Conservation (phyloP, 2,888 invertebrate species). For the Polyommatus icarus region DNA sequence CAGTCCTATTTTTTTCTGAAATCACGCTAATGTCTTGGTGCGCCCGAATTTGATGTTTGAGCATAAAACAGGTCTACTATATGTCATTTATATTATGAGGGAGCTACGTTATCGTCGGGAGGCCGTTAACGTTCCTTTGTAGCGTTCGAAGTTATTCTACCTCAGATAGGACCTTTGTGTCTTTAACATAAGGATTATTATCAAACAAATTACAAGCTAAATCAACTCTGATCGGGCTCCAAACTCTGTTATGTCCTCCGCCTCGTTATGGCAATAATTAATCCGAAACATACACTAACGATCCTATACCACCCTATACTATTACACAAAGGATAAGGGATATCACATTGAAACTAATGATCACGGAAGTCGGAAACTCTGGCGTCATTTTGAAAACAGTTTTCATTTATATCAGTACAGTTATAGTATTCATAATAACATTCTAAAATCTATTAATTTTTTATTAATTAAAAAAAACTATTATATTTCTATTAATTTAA, state of each 20-base stretch:
- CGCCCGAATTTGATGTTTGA: too few relatives aligned
- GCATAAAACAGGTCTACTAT: background rate
- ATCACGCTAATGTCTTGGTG: too few relatives aligned
- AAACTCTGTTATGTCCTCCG: background rate
- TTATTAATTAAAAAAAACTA: too few relatives aligned
- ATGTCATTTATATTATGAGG: background rate
- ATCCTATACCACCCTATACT: background rate
- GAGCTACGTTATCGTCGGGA: background rate
- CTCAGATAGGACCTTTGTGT: background rate
- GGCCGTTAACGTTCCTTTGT: background rate
- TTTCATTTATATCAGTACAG: background rate
- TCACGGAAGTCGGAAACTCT: background rate
- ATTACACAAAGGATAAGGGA: background rate
- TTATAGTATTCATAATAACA: too few relatives aligned
- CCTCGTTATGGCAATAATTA: slow-evolving; percentile 7
- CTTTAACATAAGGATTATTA: background rate
- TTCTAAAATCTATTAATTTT: too few relatives aligned
- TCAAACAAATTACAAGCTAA: background rate
- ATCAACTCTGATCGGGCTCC: background rate
- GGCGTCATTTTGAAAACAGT: background rate
- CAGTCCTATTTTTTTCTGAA: too few relatives aligned
- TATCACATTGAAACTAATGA: background rate
- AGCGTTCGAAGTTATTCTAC: background rate
- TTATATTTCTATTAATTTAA: too few relatives aligned
- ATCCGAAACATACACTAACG: slow-evolving; percentile 9